Evolutionary conservation across 1,140 invertebrate genomes (phyloP), one percentile per base, ranked within the genome.

Genomic region (Nomia melanderi): DNA sequence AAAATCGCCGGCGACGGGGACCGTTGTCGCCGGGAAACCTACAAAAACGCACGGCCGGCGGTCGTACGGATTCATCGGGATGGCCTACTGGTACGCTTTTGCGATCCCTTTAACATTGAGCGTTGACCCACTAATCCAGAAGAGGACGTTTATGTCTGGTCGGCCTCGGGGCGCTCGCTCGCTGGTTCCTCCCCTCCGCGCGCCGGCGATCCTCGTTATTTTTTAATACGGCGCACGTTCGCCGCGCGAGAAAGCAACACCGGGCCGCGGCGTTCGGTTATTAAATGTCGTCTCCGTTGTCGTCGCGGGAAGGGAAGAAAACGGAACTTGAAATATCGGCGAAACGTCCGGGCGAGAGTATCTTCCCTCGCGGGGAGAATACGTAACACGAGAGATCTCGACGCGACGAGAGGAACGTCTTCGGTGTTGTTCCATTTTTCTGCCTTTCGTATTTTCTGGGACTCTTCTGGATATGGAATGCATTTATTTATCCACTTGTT

Each of bases 101-200:
- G n/a, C 57, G 56, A 77, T 73, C 54, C 70, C 62, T 79, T 82
- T 82, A 77, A 77, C 75, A 83, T 81, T 79, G 54, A 81, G 78
- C 64, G 74, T 82, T 84, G 82, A 64, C 76, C 78, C 50, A 78
- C 57, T 77, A 75, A 73, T 50, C 31, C 23, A 62, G 75, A 77
- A 71, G 66, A 47, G 66, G 47, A 71, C 67, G 44, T 71, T 8
- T 47, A 4, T 44, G 41, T 62, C 44, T 36, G n/a, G 41, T 44
- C 20, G 25, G 57, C 67, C 56, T 77, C 56, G 25, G 67, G 57
- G 74, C 39, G 20, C 14, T 31, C 33, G 3, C 33, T 8, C 41
- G n/a, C n/a, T n/a, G 20, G 47, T 4, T 44, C 41, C 41, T 17
- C 41, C 31, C 33, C 56, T 27, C 25, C 39, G n/a, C n/a, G n/a